A percentile compares a stretch with the other conserved stretches of the same genome.
These are phyloP conservation scores for Fregetta grallaria DNA, from an alignment of 2,113 vertebrate species.

Conservation along the genomic window DNA sequence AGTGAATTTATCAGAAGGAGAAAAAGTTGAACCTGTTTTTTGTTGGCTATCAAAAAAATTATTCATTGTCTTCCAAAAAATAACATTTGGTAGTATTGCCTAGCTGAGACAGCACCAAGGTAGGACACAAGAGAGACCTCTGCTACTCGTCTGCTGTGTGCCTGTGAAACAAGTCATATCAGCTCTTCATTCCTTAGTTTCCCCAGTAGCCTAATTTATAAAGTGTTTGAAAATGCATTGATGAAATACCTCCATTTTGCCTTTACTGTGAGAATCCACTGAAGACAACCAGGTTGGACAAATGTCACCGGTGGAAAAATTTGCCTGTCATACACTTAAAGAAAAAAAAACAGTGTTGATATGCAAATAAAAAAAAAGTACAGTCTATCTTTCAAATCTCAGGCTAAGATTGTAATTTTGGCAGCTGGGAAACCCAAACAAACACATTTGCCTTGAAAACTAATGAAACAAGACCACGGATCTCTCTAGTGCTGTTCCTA, in stretches of 20 bases:
- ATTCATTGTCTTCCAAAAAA: background rate
- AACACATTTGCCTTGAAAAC: background rate
- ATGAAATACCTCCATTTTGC: background rate
- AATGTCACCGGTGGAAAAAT: background rate
- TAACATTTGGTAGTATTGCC: background rate
- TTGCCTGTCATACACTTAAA: background rate
- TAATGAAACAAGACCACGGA: background rate
- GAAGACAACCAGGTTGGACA: background rate
- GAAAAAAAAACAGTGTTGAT: background rate
- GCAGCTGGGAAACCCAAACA: background rate
- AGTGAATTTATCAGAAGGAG: background rate
- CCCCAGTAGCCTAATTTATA: background rate
- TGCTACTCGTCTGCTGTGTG: background rate
- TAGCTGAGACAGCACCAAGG: background rate
- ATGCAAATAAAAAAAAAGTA: background rate
- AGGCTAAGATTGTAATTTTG: background rate
- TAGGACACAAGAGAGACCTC: background rate
- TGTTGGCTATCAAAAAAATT: background rate
- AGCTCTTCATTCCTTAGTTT: background rate
- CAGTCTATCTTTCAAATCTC: background rate
- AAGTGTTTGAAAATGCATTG: background rate
- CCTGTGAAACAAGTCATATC: background rate
- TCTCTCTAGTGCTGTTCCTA: background rate
- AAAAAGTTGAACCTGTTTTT: background rate
- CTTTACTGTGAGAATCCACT: background rate